phyloP scores from a whole-genome alignment of 2,888 invertebrate genomes.

The Drosophila flavopinicola region DNA sequence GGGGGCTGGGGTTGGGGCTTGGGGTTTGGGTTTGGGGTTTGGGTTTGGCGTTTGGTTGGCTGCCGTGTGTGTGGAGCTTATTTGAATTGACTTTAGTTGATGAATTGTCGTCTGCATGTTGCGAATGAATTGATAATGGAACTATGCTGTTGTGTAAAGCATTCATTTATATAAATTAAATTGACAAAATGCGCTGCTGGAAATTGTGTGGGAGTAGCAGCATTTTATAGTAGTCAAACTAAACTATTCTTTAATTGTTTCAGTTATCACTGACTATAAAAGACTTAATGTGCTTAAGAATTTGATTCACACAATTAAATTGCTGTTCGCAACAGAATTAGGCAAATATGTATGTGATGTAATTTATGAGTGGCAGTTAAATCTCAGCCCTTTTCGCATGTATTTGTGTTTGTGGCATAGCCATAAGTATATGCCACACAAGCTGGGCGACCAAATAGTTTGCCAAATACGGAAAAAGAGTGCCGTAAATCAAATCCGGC shows the following conservation, averaged over 20 bases:
- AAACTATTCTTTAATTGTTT: background rate
- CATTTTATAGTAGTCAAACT: conserved; percentile 1
- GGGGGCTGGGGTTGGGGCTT: background rate
- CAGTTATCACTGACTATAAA: conserved; percentile 15
- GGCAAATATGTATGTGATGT: background rate
- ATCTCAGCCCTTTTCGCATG: conserved; percentile 18
- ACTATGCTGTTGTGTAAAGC: conserved; percentile 13
- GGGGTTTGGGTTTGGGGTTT: background rate
- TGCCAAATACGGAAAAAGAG: conserved; percentile 23
- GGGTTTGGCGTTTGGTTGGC: background rate
- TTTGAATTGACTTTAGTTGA: conserved; percentile 53
- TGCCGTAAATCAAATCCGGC: conserved; percentile 59
- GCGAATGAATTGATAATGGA: conserved; percentile 43
- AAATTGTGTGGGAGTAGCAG: background rate
- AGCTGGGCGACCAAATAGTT: conserved; percentile 42
- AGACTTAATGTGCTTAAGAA: background rate
- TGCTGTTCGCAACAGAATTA: conserved; percentile 5
- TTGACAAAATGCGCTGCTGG: conserved; percentile 25
- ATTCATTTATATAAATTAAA: conserved; percentile 24
- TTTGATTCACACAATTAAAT: conserved; percentile 11
- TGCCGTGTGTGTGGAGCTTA: conserved; percentile 12
- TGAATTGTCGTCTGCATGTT: conserved; percentile 43
- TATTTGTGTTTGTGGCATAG: conserved; percentile 12
- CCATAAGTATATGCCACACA: conserved; percentile 1
- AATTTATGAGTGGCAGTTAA: conserved; percentile 36